Evolutionary conservation across 2,888 invertebrate genomes (phyloP).

Genomic region (Aphrophora alni): DNA sequence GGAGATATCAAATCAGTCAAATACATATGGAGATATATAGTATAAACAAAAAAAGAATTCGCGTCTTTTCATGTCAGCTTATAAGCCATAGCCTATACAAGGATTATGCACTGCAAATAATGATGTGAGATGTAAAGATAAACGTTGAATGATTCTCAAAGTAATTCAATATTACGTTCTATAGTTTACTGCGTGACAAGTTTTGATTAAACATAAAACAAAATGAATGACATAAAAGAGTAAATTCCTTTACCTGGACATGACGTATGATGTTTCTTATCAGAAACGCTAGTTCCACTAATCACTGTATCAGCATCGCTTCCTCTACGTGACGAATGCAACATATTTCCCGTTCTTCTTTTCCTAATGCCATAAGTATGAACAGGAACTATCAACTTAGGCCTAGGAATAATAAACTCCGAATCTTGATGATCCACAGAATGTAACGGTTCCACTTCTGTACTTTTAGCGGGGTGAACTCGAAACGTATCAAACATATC

Average conservation of each 20-base stretch:
- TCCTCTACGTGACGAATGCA: slow-evolving; percentile 42
- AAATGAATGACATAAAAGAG: no score
- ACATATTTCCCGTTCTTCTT: slow-evolving; percentile 76
- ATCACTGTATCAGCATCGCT: slow-evolving; percentile 45
- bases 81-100: no score
- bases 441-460: slow-evolving; percentile 19
- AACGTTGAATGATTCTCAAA: no score
- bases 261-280: slow-evolving; percentile 53
- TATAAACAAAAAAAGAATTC: no score
- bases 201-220: no score
- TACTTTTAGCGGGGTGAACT: not conserved
- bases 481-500: not conserved
- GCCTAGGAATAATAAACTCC: slow-evolving; percentile 83
- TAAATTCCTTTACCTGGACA: slow-evolving; percentile 51
- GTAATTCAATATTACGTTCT: no score
- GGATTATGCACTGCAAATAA: no score
- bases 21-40: no score
- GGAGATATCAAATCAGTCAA: no score
- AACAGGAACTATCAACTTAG: slow-evolving; percentile 85
- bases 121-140: no score
- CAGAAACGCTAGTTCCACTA: slow-evolving; percentile 26
- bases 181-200: no score
- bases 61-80: no score
- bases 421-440: slow-evolving; percentile 30
- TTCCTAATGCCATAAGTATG: slow-evolving; percentile 84